These are phyloP conservation scores for Lepus oiostolus DNA, from an alignment of 2,797 vertebrate genomes.

Conservation along the genomic window DNA sequence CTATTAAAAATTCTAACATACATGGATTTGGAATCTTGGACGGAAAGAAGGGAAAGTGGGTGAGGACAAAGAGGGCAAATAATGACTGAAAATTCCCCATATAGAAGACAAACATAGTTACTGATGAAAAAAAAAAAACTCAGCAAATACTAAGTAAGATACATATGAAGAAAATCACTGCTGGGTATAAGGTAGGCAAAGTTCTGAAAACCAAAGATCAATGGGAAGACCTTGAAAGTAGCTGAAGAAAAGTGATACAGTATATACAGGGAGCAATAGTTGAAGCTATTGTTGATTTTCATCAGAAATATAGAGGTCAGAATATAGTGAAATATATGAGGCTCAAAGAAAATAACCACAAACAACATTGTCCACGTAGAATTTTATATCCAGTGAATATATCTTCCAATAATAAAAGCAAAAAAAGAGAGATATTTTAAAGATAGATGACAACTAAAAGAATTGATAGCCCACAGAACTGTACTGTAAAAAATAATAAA, in stretches of 20 bases:
- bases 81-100: background rate
- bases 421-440: background rate
- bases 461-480: background rate
- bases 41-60: background rate
- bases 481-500: background rate
- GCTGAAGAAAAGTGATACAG: background rate
- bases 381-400: background rate
- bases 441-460: background rate
- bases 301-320: constrained; percentile 17
- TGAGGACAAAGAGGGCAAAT: background rate
- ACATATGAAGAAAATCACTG: background rate
- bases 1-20: background rate
- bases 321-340: background rate
- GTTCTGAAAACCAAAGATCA: constrained; percentile 6
- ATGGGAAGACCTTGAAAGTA: constrained; percentile 8
- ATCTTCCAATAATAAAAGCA: background rate
- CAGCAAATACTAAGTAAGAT: background rate
- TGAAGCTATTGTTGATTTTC: constrained; percentile 33
- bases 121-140: constrained; percentile 9
- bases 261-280: background rate
- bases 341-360: background rate
- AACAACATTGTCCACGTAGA: background rate
- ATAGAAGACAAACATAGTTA: background rate
- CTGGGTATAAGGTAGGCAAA: background rate
- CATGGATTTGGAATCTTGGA: background rate